Evolutionary conservation across 2,797 vertebrate species (phyloP).

Genomic region (Spinibarbus caldwelli): DNA sequence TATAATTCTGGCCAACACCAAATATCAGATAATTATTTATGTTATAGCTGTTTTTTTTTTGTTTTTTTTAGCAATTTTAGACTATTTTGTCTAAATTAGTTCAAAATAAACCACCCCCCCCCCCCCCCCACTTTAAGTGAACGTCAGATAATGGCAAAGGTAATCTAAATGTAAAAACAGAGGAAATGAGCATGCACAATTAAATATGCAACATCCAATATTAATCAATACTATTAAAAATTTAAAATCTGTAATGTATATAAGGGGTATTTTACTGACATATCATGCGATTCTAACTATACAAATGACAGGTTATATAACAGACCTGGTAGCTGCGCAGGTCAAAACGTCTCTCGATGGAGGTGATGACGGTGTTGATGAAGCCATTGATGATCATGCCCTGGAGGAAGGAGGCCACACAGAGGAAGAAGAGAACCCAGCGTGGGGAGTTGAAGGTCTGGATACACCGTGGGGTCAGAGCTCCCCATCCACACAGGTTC

Average conservation of each 20-base stretch:
- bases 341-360: constrained; percentile 90
- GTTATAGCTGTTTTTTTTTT: not conserved
- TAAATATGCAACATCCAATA: not conserved
- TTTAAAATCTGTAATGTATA: not conserved
- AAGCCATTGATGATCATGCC: constrained; percentile 95
- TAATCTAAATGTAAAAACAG: not conserved
- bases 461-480: constrained; percentile 78
- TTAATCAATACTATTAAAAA: not conserved
- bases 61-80: not conserved
- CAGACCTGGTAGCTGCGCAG: constrained; percentile 88
- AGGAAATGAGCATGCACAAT: not conserved
- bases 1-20: not conserved
- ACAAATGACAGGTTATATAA: not conserved
- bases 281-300: not conserved
- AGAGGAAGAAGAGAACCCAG: constrained; percentile 90
- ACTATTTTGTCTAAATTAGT: not conserved
- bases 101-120: no score
- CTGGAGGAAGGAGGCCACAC: constrained; percentile 91
- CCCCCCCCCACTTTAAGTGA: no score
- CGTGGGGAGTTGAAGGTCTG: constrained; percentile 87
- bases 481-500: constrained; percentile 85
- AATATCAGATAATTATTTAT: not conserved
- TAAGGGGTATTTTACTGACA: not conserved
- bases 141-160: no score
- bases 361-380: constrained; percentile 93